Evolutionary conservation across 2,797 vertebrate genomes (phyloP), one percentile per base, ranked within the genome.

Genomic region (Fistularia tabacaria): DNA sequence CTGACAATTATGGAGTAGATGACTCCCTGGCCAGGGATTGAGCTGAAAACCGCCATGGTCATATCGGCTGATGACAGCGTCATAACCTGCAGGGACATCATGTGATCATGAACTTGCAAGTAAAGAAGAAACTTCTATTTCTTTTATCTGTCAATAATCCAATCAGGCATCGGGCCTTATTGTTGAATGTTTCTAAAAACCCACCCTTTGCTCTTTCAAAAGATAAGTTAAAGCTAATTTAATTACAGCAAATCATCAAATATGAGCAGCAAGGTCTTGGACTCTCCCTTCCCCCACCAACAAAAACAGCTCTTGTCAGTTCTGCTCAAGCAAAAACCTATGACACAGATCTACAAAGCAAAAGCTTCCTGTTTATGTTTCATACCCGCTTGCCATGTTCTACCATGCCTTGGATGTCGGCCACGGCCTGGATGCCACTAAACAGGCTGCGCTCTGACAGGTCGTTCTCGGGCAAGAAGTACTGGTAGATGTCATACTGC

Each of bases 1-100:
- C 92, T 78, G 49, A 98, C 97, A 0, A 99, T 69, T 37, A 99
- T 85, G 0, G 92, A 93, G 84, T 94, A 99, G 77, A 99, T 89
- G 12, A 97, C 91, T 0, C 95, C 96, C 87, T 96, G 96, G 0
- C 94, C 94, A 0, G 88, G 92, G 61, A 96, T 87, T 0, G 95
- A 94, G 36, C 85, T 93, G 73, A 98, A 95, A 72, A 89, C 90
- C 6, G 90, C 64, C 0, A 5, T 64, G 25, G 81, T 93, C 72
- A 76, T 82, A 1, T 97, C 94, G 0, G 84, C 72, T 3, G 89
- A 88, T 7, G 77, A 86, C 73, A 98, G 59, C 0, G 91, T 94
- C 56, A 88, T 71, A 46, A 98, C 69, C 97, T 99, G 77, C 3
- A 46, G 65, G 8, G 12, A 41, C 7, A 61, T 3, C 4, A 36